phyloP scores from a whole-genome alignment of 2,113 vertebrate genomes.

The Oostethus manadensis region DNA sequence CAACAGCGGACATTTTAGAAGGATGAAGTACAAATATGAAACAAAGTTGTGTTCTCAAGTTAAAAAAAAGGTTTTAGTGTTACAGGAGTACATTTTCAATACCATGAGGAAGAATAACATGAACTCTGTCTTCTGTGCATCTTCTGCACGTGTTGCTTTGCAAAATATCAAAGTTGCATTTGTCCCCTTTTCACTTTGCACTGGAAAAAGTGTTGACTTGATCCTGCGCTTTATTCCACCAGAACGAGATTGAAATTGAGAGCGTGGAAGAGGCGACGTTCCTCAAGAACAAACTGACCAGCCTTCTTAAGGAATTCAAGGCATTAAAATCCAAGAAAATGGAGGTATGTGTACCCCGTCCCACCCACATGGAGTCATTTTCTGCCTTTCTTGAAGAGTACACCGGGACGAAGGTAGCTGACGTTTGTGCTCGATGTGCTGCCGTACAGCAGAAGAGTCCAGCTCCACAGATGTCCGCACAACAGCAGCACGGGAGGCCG shows the following conservation, averaged over 20 bases:
- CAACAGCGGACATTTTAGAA: no score
- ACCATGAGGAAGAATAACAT: no score
- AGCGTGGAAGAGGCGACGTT: conserved; percentile 69
- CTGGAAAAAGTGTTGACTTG: no score
- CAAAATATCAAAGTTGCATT: no score
- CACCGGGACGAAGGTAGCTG: no score
- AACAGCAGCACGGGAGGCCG: conserved; percentile 18
- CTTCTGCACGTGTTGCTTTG: no score
- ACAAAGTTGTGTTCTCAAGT: no score
- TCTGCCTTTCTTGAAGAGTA: neutral
- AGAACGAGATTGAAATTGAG: conserved; percentile 71
- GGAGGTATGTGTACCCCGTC: conserved; percentile 39
- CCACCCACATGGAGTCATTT: neutral
- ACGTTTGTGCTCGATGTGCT: conserved; percentile 6
- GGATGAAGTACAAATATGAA: no score
- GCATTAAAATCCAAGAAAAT: conserved; percentile 46
- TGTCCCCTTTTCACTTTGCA: no score
- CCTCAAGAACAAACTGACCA: conserved; percentile 67
- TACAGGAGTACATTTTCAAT: no score
- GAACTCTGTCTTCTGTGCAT: no score
- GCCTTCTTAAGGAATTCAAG: conserved; percentile 69
- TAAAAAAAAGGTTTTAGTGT: no score
- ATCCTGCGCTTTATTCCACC: neutral
- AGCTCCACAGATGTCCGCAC: conserved; percentile 1
- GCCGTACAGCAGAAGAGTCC: conserved; percentile 36